Evolutionary conservation across 2,888 invertebrate species (phyloP), one percentile per base, ranked within the genome.

Genomic region (Heliconius ismenius): DNA sequence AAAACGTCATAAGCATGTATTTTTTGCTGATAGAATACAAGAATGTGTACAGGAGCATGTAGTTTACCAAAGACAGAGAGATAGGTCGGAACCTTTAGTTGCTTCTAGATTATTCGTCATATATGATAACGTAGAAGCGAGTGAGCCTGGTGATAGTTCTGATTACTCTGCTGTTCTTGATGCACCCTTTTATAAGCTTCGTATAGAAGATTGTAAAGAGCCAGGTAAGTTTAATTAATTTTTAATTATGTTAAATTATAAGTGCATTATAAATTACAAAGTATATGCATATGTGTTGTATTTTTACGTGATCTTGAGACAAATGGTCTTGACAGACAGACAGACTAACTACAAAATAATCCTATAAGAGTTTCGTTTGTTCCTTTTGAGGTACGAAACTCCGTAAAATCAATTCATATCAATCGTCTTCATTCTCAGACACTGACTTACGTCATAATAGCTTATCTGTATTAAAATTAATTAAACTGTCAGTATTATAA

Each of bases 101-200:
- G 92, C 95, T 0, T 95, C 96, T 63, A 93, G 96, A 64, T 94
- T 97, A 72, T 97, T 95, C 83, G 94, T 97, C 43, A 95, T 97
- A 13, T 96, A 97, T 82, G 96, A 97, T 83, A 97, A 96, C 78
- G 95, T 97, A 54, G 96, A 97, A 83, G 95, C 97, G 15, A 95
- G 95, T 62, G 95, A 96, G 74, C 95, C 96, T 0, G 95, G 95
- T 63, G 96, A 96, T 81, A 94, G 95, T 1, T 92, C 95, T 13
- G 95, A 95, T 80, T 95, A 95, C 81, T 95, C 95, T 82, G 95
- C 93, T 11, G 92, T 95, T 73, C 92, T 95, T 21, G 95, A 96
- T 81, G 95, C 95, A 32, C 95, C 96, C 0, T 95, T 95, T 73
- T 96, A 96, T 85, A 96, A 95, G 84, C 94, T 96, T 75, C 91